These are phyloP conservation scores for Anastatus disparis DNA, from an alignment of 1,140 invertebrate species.

Conservation along the genomic window DNA sequence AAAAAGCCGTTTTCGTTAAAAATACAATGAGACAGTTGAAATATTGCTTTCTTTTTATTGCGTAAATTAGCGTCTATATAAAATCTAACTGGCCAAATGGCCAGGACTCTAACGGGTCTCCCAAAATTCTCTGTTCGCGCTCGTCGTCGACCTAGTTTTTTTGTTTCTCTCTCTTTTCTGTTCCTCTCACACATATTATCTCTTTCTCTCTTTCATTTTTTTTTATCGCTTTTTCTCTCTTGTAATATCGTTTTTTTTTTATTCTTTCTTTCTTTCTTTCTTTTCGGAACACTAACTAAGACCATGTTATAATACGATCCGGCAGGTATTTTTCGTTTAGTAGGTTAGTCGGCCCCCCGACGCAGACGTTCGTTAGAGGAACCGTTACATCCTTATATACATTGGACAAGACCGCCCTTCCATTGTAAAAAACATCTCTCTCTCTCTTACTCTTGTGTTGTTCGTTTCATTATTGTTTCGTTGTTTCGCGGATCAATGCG, in stretches of 20 bases:
- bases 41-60: background rate
- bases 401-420: conserved; percentile 48
- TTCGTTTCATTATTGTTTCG: conserved; percentile 52
- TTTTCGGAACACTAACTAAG: conserved; percentile 47
- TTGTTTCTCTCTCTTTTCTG: conserved; percentile 1
- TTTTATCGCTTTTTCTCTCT: background rate
- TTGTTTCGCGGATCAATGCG: conserved; percentile 43
- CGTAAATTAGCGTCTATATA: conserved; percentile 9
- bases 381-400: conserved; percentile 56
- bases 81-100: conserved; percentile 14
- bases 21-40: too few relatives aligned
- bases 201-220: background rate
- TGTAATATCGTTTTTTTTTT: conserved; percentile 37
- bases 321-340: conserved; percentile 55
- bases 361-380: conserved; percentile 54
- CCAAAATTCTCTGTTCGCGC: conserved; percentile 23
- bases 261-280: conserved; percentile 43
- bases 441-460: too few relatives aligned
- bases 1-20: too few relatives aligned
- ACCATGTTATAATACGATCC: conserved; percentile 40
- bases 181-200: background rate
- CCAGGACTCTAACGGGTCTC: conserved; percentile 28
- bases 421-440: conserved; percentile 48
- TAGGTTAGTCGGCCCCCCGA: conserved; percentile 57
- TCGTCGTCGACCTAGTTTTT: conserved; percentile 22